These are phyloP conservation scores for Dasypolia templi DNA, from an alignment of 2,888 invertebrate species.

Conservation along the genomic window DNA sequence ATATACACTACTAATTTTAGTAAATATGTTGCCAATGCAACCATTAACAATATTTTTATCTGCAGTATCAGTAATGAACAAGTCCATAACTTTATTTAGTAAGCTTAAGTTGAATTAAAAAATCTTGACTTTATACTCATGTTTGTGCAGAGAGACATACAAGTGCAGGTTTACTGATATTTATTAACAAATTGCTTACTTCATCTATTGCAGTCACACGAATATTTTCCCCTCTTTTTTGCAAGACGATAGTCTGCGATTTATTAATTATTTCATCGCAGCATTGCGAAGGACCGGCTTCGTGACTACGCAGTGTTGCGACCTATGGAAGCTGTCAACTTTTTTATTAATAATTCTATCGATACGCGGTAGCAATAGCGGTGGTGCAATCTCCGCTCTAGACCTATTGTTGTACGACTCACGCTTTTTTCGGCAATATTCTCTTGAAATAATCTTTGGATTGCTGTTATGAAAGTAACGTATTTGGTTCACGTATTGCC, in stretches of 20 bases:
- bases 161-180: conserved; percentile 55
- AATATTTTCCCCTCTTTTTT: conserved; percentile 66
- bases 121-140: conserved; percentile 52
- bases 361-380: conserved; percentile 75
- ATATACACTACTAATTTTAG: conserved; percentile 74
- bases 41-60: conserved; percentile 65
- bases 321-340: conserved; percentile 68
- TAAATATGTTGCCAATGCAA: conserved; percentile 65
- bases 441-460: conserved; percentile 63
- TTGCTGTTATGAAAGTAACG: conserved; percentile 65
- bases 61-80: conserved; percentile 60
- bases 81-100: conserved; percentile 57
- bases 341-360: conserved; percentile 74
- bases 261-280: conserved; percentile 73
- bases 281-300: conserved; percentile 73
- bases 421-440: conserved; percentile 72
- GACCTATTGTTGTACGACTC: conserved; percentile 74
- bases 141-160: conserved; percentile 52
- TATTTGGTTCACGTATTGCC: conserved; percentile 47
- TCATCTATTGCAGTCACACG: conserved; percentile 59
- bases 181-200: conserved; percentile 62
- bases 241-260: conserved; percentile 65
- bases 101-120: conserved; percentile 48
- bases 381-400: conserved; percentile 74
- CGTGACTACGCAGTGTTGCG: conserved; percentile 77